phyloP scores from a whole-genome alignment of 1,140 invertebrate species.

The Apis dorsata region DNA sequence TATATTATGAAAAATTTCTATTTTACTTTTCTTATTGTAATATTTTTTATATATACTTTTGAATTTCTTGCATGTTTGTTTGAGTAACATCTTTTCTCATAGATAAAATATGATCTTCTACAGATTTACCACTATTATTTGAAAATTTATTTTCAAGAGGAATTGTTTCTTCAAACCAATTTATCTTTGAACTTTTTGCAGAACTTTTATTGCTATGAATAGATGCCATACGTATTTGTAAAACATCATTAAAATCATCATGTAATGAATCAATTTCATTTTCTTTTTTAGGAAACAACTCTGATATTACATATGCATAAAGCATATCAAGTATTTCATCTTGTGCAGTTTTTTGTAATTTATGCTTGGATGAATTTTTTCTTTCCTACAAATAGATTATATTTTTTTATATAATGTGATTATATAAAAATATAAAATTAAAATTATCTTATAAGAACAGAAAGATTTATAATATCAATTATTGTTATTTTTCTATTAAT shows the following conservation, averaged over 20 bases:
- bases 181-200: conserved; percentile 49
- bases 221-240: conserved; percentile 69
- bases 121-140: conserved; percentile 27
- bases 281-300: conserved; percentile 65
- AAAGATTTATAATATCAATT: background rate
- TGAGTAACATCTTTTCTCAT: conserved; percentile 23
- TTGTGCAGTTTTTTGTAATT: conserved; percentile 56
- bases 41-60: conserved; percentile 37
- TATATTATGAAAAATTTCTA: background rate
- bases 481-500: background rate
- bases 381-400: conserved; percentile 47
- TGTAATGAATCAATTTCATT: conserved; percentile 60
- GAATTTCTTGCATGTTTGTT: conserved; percentile 16
- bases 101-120: conserved; percentile 32
- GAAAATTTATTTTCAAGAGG: conserved; percentile 47
- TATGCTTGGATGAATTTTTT: conserved; percentile 49
- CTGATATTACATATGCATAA: conserved; percentile 68
- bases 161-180: conserved; percentile 51
- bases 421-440: too few species aligned
- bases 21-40: background rate
- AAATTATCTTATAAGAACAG: background rate
- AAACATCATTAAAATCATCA: conserved; percentile 65
- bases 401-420: too few species aligned
- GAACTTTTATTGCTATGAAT: conserved; percentile 64
- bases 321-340: conserved; percentile 72